phyloP scores from a whole-genome alignment of 2,113 vertebrate genomes.

The Podilymbus podiceps region DNA sequence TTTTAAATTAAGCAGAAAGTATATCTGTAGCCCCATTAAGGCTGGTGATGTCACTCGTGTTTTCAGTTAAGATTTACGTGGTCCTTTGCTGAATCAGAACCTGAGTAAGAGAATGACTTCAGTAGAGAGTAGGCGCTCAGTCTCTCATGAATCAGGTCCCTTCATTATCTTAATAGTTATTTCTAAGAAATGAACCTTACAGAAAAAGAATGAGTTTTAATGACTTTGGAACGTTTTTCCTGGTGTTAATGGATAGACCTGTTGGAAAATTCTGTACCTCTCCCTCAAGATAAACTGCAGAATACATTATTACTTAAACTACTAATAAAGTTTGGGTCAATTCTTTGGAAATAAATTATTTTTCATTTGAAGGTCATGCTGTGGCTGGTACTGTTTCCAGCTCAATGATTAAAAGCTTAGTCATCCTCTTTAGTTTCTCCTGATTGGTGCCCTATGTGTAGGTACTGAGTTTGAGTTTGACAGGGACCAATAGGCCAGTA shows the following conservation, averaged over 20 bases:
- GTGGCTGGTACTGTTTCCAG: not conserved
- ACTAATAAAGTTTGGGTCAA: not conserved
- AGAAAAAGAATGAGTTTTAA: not conserved
- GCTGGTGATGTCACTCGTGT: not conserved
- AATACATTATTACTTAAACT: constrained; percentile 4
- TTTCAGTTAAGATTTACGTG: not conserved
- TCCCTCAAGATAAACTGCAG: not conserved
- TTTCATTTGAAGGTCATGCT: not conserved
- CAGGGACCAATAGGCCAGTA: not conserved
- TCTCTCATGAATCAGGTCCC: not conserved
- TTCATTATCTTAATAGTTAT: not conserved
- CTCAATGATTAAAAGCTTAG: not conserved
- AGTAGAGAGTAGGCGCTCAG: not conserved
- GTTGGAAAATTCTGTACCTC: not conserved
- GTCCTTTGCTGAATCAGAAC: constrained; percentile 2
- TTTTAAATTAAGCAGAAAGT: not conserved
- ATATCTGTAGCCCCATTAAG: not conserved
- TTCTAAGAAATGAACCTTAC: not conserved
- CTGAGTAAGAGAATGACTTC: not conserved
- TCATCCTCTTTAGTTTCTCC: not conserved
- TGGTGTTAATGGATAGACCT: not conserved
- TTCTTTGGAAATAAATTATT: constrained; percentile 2
- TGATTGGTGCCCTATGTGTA: not conserved
- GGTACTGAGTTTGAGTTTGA: not conserved
- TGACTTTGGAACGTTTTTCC: not conserved